A percentile compares a stretch with the other conserved stretches of the same genome.
These are phyloP conservation scores for Tachina fera DNA, from an alignment of 2,888 invertebrate genomes.

Conservation along the genomic window DNA sequence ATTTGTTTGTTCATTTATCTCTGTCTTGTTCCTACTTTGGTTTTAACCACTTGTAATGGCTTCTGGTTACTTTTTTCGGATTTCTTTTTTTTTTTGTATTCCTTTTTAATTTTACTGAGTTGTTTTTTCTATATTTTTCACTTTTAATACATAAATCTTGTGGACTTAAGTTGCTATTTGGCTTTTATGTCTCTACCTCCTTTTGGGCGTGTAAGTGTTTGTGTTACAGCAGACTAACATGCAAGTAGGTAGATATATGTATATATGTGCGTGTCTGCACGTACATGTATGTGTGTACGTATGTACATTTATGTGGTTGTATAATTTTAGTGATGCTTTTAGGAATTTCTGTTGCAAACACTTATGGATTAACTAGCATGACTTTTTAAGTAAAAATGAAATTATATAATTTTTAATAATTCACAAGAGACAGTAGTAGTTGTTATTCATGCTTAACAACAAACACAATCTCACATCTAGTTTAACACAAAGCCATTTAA, in stretches of 20 bases:
- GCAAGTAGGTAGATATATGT: background rate
- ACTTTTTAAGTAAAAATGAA: constrained; percentile 69
- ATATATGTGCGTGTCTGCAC: too few relatives aligned
- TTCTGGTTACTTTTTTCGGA: constrained; percentile 24
- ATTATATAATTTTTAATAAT: constrained; percentile 70
- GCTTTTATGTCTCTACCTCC: constrained; percentile 11
- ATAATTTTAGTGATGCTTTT: constrained; percentile 55
- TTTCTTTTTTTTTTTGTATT: constrained; percentile 32
- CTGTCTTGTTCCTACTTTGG: constrained; percentile 27
- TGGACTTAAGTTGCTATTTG: constrained; percentile 62
- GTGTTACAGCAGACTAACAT: background rate
- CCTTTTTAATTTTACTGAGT: background rate
- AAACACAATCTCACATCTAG: constrained; percentile 3
- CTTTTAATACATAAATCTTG: constrained; percentile 65
- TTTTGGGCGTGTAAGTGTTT: background rate
- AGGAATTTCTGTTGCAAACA: constrained; percentile 58
- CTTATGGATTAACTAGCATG: constrained; percentile 70
- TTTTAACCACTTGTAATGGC: constrained; percentile 57
- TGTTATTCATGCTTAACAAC: constrained; percentile 26
- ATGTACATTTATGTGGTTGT: constrained; percentile 7
- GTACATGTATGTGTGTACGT: background rate
- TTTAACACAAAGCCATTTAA: constrained; percentile 13
- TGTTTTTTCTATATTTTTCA: constrained; percentile 23
- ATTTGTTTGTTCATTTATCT: constrained; percentile 19
- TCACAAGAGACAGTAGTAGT: constrained; percentile 51